Evolutionary conservation across 2,113 vertebrate genomes (phyloP).

Genomic region (Urocitellus parryii): DNA sequence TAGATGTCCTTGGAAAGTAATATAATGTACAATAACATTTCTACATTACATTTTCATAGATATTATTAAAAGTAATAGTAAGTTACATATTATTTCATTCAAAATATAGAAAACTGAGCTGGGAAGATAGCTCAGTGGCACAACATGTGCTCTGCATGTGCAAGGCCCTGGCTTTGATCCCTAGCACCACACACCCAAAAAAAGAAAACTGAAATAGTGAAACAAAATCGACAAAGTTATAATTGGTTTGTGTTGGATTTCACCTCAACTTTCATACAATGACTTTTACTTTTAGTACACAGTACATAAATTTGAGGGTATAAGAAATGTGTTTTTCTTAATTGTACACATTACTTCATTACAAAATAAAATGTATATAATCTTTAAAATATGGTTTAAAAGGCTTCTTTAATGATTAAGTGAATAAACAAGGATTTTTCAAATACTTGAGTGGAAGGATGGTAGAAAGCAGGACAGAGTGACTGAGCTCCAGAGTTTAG

Average conservation of each 20-base stretch:
- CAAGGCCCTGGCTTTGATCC: background rate
- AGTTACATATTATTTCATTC: slow-evolving; percentile 4
- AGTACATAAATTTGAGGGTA: slow-evolving; percentile 6
- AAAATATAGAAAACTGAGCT: slow-evolving; percentile 29
- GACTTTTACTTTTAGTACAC: slow-evolving; percentile 62
- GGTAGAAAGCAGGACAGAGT: background rate
- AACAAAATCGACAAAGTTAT: slow-evolving; percentile 35
- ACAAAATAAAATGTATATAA: background rate
- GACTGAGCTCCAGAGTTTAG: background rate
- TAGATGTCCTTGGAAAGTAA: slow-evolving; percentile 29
- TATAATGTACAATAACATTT: slow-evolving; percentile 26
- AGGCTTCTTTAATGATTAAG: slow-evolving; percentile 22
- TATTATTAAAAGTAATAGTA: slow-evolving; percentile 54
- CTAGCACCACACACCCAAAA: background rate
- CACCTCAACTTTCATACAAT: slow-evolving; percentile 38
- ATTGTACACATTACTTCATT: background rate
- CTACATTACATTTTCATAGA: slow-evolving; percentile 14
- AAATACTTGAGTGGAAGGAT: background rate
- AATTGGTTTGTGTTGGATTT: background rate
- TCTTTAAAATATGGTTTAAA: background rate
- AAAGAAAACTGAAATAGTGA: slow-evolving; percentile 13
- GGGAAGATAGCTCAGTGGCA: background rate
- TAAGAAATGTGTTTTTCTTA: slow-evolving; percentile 38
- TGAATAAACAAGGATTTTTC: slow-evolving; percentile 15
- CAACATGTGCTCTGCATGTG: background rate